Percentiles rank a stretch among this genome's conserved stretches.
These are phyloP conservation scores for Epistrophe eligans DNA, from an alignment of 2,888 invertebrate genomes.

Conservation along the genomic window DNA sequence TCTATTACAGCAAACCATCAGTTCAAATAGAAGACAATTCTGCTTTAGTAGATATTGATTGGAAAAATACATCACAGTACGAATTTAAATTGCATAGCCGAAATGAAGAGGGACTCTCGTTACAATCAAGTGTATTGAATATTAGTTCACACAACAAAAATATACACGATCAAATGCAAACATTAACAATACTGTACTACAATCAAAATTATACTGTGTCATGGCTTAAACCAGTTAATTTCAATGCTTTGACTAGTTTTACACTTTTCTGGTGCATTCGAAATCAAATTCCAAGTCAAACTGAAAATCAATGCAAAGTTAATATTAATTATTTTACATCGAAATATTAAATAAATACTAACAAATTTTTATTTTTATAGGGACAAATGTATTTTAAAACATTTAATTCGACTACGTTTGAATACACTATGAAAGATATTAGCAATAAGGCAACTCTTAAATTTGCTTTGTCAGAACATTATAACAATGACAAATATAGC, in stretches of 20 bases:
- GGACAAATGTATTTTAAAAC: not conserved
- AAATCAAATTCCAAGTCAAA: no score
- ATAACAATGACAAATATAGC: not conserved
- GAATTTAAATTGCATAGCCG: not conserved
- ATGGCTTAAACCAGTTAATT: not conserved
- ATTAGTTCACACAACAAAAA: not conserved
- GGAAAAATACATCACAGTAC: slow-evolving; percentile 17
- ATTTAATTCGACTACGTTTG: not conserved
- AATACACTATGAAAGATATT: not conserved
- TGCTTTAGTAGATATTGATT: not conserved
- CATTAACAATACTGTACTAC: not conserved
- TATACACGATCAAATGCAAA: not conserved
- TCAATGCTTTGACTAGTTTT: not conserved
- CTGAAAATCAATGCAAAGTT: not conserved
- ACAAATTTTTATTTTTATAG: not conserved
- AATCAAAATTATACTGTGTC: not conserved
- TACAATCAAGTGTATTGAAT: not conserved
- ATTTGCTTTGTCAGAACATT: slow-evolving; percentile 23
- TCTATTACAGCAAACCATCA: not conserved
- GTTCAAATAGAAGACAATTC: no score
- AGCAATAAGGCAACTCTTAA: no score
- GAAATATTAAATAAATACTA: not conserved
- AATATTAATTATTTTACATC: not conserved
- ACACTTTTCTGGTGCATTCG: slow-evolving; percentile 6
- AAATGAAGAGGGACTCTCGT: not conserved